Conservation (phyloP, 2,113 vertebrate species). For the Numenius arquata region DNA sequence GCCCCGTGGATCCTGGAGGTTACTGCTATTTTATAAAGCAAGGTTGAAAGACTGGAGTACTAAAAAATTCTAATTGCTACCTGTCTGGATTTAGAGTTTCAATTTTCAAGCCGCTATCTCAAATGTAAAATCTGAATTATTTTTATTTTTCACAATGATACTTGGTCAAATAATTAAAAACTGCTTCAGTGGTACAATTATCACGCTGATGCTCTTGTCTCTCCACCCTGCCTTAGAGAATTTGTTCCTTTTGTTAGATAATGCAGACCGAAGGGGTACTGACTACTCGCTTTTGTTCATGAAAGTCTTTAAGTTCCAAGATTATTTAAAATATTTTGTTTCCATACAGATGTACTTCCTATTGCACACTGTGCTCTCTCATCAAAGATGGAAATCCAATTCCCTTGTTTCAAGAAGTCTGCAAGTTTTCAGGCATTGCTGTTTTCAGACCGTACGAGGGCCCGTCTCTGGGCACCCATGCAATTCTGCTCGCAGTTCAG, state of each 20-base stretch:
- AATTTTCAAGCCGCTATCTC: background rate
- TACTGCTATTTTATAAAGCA: background rate
- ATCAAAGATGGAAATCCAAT: background rate
- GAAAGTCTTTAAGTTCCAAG: background rate
- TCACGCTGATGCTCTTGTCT: background rate
- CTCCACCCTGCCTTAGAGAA: background rate
- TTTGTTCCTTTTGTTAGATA: background rate
- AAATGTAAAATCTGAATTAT: background rate
- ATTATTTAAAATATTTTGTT: background rate
- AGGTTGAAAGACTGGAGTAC: background rate
- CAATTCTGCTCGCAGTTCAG: background rate
- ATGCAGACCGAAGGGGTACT: background rate
- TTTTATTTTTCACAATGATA: background rate
- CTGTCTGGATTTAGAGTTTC: background rate
- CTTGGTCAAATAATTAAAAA: background rate
- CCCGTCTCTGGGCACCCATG: background rate
- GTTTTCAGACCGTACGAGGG: rapidly evolving
- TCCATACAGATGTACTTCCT: background rate
- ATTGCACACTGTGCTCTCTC: background rate
- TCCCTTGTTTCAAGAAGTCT: background rate
- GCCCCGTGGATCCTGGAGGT: background rate
- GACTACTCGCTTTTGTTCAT: background rate
- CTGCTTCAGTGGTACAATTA: background rate
- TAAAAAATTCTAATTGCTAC: background rate
- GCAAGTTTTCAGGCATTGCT: background rate